phyloP scores from a whole-genome alignment of 2,888 invertebrate species.

The Spilosoma lubricipeda region DNA sequence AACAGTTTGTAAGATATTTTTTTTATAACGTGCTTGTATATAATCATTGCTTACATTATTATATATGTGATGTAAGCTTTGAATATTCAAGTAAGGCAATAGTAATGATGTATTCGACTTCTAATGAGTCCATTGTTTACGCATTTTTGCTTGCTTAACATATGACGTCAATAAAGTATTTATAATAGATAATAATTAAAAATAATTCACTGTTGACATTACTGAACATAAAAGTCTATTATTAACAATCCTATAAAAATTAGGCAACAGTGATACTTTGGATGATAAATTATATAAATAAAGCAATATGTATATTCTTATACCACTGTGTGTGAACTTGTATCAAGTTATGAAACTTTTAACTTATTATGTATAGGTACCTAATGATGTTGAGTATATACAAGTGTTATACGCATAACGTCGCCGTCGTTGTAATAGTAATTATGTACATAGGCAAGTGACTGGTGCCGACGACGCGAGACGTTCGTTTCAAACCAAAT shows the following conservation, averaged over 20 bases:
- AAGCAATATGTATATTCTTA: background rate
- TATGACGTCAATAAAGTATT: constrained; percentile 27
- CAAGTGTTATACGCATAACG: background rate
- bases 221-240: background rate
- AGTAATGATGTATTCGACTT: constrained; percentile 15
- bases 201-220: constrained; percentile 1
- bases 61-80: constrained; percentile 1
- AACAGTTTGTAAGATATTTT: background rate
- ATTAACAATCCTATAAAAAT: background rate
- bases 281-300: background rate
- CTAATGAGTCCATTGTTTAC: constrained; percentile 23
- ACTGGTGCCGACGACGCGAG: constrained; percentile 55
- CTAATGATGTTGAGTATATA: constrained; percentile 10
- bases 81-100: constrained; percentile 3
- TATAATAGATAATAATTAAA: constrained; percentile 13
- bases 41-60: background rate
- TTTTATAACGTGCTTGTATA: background rate
- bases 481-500: constrained; percentile 60
- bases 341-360: background rate
- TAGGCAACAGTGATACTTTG: background rate
- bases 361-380: background rate
- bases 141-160: constrained; percentile 14
- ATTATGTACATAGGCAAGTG: constrained; percentile 27
- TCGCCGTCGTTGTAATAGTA: constrained; percentile 19
- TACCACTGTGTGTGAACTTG: background rate